Percentiles rank a stretch among this genome's conserved stretches.
These are phyloP conservation scores for Molothrus aeneus DNA, from an alignment of 2,797 vertebrate genomes.

Conservation along the genomic window DNA sequence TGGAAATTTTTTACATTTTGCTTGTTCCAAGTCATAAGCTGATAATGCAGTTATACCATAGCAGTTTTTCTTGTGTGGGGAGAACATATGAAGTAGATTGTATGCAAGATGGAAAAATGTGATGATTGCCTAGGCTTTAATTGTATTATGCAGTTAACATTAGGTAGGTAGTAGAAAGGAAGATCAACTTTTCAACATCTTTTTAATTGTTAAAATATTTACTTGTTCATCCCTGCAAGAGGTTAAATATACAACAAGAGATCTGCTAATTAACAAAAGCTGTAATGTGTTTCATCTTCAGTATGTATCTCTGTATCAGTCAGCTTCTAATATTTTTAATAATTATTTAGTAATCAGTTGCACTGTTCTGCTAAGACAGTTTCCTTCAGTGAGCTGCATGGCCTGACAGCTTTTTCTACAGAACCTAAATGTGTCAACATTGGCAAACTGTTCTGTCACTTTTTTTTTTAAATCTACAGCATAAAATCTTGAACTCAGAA, in stretches of 20 bases:
- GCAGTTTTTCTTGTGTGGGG: background rate
- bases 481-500: slow-evolving; percentile 5
- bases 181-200: background rate
- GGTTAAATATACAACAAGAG: background rate
- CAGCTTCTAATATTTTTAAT: background rate
- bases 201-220: slow-evolving; percentile 50
- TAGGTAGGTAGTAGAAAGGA: slow-evolving; percentile 1
- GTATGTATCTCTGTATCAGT: background rate
- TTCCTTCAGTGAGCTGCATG: background rate
- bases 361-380: background rate
- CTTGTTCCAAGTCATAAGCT: background rate
- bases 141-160: background rate
- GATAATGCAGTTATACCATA: background rate
- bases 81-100: background rate
- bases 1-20: background rate
- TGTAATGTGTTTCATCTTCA: background rate
- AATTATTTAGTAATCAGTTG: background rate
- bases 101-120: background rate
- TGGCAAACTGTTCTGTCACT: background rate
- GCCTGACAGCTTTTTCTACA: background rate
- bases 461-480: background rate
- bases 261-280: background rate
- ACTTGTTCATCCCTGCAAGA: background rate
- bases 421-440: background rate
- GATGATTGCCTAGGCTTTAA: background rate